Percentiles rank a stretch among this genome's conserved stretches.
Evolutionary conservation across 2,797 vertebrate genomes (phyloP).

Genomic region (Adelosebastes latens): DNA sequence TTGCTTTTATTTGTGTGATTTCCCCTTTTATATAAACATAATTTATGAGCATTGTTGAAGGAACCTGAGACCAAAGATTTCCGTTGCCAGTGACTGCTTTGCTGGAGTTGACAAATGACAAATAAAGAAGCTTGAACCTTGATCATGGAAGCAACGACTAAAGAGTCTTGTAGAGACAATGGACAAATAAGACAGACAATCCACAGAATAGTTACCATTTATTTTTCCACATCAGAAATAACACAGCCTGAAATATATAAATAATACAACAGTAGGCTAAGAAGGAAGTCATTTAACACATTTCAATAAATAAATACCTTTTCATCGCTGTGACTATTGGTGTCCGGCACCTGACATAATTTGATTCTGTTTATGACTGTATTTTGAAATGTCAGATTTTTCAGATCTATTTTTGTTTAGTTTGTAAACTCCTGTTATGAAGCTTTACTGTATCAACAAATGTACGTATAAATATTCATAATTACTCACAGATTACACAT

Average conservation of each 20-base stretch:
- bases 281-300: slow-evolving; percentile 58
- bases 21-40: too few species aligned
- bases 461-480: slow-evolving; percentile 30
- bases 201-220: slow-evolving; percentile 25
- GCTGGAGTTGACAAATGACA: too few species aligned
- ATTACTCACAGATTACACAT: slow-evolving; percentile 45
- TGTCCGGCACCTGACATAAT: slow-evolving; percentile 77
- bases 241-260: slow-evolving; percentile 86
- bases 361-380: neutral
- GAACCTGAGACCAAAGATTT: too few species aligned
- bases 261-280: slow-evolving; percentile 74
- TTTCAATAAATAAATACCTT: slow-evolving; percentile 94
- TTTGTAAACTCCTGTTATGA: neutral
- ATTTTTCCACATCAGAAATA: slow-evolving; percentile 53
- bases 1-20: too few species aligned
- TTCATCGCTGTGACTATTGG: slow-evolving; percentile 60
- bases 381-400: neutral
- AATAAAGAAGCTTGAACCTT: too few species aligned
- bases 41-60: too few species aligned
- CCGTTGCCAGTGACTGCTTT: too few species aligned
- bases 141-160: neutral
- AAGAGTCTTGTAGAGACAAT: neutral
- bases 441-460: neutral
- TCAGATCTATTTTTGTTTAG: neutral
- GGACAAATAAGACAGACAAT: neutral